A percentile compares a stretch with the other conserved stretches of the same genome.
Evolutionary conservation across 2,888 invertebrate species (phyloP).

Genomic region (Acrocyrtus sp.): DNA sequence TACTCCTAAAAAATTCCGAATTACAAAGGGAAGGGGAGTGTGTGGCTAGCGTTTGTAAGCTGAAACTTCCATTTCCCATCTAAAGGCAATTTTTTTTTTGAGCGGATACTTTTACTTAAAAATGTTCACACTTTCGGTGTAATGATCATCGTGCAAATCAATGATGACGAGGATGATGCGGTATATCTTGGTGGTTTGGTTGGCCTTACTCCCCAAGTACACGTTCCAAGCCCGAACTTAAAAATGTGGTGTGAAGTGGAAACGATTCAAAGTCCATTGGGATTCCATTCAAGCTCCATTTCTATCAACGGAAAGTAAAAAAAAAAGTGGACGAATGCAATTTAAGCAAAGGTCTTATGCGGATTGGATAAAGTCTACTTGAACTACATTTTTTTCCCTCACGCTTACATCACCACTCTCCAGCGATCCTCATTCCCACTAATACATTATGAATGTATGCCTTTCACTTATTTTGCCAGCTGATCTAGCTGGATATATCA

Average conservation of each 20-base stretch:
- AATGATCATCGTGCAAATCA: neutral
- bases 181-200: neutral
- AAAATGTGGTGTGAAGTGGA: constrained; percentile 46
- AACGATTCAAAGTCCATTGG: constrained; percentile 52
- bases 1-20: neutral
- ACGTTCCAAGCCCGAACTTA: neutral
- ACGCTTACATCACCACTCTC: no score
- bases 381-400: neutral
- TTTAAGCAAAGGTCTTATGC: constrained; percentile 23
- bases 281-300: constrained; percentile 47
- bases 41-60: no score
- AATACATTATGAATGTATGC: constrained; percentile 21
- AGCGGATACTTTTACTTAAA: neutral
- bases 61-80: neutral
- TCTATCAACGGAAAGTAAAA: constrained; percentile 37
- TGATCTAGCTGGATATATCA: no score
- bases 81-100: neutral
- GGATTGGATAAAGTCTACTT: constrained; percentile 27
- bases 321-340: constrained; percentile 26
- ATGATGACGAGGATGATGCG: constrained; percentile 20
- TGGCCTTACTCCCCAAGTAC: no score
- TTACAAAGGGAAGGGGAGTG: no score
- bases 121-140: constrained; percentile 5
- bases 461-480: no score
- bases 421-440: no score